Percentiles rank a stretch among this genome's conserved stretches.
Evolutionary conservation across 2,888 invertebrate species (phyloP).

Genomic region (Drosophila meridionalis): DNA sequence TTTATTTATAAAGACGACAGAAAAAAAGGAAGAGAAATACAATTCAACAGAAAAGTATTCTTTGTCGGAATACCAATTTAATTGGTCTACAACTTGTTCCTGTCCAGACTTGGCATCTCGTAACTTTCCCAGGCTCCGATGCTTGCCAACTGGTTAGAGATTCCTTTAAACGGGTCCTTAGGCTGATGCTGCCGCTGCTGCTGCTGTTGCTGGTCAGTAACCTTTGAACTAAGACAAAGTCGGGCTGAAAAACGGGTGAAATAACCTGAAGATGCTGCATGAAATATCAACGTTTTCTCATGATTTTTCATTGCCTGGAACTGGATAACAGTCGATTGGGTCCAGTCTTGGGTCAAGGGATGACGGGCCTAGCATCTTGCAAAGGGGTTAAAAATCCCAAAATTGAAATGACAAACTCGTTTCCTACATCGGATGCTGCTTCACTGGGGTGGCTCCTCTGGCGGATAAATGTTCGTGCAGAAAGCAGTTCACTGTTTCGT

Average conservation of each 20-base stretch:
- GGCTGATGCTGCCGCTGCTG: slow-evolving; percentile 15
- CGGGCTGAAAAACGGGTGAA: slow-evolving; percentile 57
- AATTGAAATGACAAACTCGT: slow-evolving; percentile 42
- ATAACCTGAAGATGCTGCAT: slow-evolving; percentile 70
- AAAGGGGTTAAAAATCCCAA: slow-evolving; percentile 54
- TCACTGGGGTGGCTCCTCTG: slow-evolving; percentile 41
- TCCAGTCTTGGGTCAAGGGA: slow-evolving; percentile 50
- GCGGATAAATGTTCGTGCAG: slow-evolving; percentile 43
- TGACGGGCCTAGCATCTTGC: slow-evolving; percentile 27
- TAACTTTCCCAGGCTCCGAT: slow-evolving; percentile 44
- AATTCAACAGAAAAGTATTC: slow-evolving; percentile 51
- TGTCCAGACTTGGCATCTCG: slow-evolving; percentile 52
- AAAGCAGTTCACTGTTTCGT: slow-evolving; percentile 27
- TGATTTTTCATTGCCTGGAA: slow-evolving; percentile 52
- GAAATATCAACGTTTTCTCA: slow-evolving; percentile 70
- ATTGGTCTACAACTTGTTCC: slow-evolving; percentile 77
- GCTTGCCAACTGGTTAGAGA: slow-evolving; percentile 38
- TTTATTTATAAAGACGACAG: slow-evolving; percentile 58
- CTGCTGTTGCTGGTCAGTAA: slow-evolving; percentile 59
- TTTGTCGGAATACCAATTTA: slow-evolving; percentile 68
- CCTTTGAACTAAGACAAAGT: slow-evolving; percentile 73
- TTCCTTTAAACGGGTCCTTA: slow-evolving; percentile 38
- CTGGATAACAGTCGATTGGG: slow-evolving; percentile 50
- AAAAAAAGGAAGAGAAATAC: slow-evolving; percentile 24
- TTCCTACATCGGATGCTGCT: slow-evolving; percentile 31